Evolutionary conservation across 2,113 vertebrate genomes (phyloP).

Genomic region (Piaya cayana): DNA sequence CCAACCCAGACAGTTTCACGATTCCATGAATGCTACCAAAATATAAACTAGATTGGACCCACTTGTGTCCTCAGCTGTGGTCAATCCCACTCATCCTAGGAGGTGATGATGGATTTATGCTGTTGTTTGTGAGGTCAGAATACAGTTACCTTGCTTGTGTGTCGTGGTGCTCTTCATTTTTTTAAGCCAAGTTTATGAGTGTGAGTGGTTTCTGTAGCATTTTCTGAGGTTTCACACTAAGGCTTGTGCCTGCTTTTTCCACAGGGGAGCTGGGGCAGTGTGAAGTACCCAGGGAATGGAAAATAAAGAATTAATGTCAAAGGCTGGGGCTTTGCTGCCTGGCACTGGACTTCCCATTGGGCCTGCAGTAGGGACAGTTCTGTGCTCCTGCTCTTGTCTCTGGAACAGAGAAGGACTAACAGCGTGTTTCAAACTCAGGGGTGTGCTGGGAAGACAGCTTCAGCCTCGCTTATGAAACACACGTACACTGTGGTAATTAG

Average conservation of each 20-base stretch:
- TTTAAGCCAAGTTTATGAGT: background rate
- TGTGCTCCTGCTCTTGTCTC: background rate
- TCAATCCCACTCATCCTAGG: background rate
- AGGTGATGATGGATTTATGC: background rate
- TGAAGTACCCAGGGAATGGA: background rate
- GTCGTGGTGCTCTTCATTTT: background rate
- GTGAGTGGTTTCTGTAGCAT: background rate
- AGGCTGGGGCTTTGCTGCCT: background rate
- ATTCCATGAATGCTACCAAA: background rate
- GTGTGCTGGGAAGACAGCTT: background rate
- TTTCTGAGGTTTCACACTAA: background rate
- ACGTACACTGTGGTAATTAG: slow-evolving; percentile 11
- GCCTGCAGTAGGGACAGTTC: background rate
- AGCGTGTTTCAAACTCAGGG: background rate
- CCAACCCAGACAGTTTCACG: background rate
- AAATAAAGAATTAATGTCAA: background rate
- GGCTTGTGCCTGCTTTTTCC: background rate
- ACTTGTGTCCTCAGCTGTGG: background rate
- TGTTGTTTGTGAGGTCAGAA: background rate
- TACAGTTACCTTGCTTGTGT: background rate
- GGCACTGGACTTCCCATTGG: background rate
- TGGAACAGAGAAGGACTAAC: background rate
- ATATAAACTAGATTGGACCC: background rate
- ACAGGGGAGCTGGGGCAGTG: background rate
- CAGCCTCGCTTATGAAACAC: background rate